Percentiles rank a stretch among this genome's conserved stretches.
Evolutionary conservation across 2,797 vertebrate genomes (phyloP).

Genomic region (Hippopotamyrus pictus): DNA sequence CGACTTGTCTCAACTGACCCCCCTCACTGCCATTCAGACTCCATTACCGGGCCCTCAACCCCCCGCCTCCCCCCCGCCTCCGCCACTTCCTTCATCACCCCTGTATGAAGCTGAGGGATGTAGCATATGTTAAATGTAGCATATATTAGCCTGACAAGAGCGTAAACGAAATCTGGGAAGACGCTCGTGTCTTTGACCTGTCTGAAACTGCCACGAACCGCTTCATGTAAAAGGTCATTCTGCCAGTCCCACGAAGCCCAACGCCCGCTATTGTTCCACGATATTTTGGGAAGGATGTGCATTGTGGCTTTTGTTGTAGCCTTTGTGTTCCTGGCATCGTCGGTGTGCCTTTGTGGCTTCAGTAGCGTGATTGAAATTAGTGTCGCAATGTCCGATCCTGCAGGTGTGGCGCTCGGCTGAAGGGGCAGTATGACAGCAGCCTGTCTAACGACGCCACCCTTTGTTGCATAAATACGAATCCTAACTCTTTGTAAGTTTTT

Average conservation of each 20-base stretch:
- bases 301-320: neutral
- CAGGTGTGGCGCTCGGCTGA: neutral
- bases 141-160: neutral
- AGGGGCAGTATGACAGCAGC: neutral
- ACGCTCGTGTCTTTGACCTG: neutral
- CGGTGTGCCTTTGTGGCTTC: neutral
- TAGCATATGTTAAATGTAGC: neutral
- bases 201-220: neutral
- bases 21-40: neutral
- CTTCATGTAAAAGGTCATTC: neutral
- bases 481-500: neutral
- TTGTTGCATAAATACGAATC: neutral
- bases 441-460: neutral
- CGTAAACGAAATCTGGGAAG: neutral
- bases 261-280: neutral
- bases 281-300: neutral
- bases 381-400: neutral
- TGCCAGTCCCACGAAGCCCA: neutral
- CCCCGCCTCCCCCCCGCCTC: neutral
- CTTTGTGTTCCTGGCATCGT: neutral
- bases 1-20: neutral
- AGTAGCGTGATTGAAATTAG: neutral
- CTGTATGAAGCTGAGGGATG: neutral
- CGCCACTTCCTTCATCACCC: neutral
- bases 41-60: neutral